Evolutionary conservation across 1,140 invertebrate species (phyloP).

Genomic region (Helicoverpa zea): DNA sequence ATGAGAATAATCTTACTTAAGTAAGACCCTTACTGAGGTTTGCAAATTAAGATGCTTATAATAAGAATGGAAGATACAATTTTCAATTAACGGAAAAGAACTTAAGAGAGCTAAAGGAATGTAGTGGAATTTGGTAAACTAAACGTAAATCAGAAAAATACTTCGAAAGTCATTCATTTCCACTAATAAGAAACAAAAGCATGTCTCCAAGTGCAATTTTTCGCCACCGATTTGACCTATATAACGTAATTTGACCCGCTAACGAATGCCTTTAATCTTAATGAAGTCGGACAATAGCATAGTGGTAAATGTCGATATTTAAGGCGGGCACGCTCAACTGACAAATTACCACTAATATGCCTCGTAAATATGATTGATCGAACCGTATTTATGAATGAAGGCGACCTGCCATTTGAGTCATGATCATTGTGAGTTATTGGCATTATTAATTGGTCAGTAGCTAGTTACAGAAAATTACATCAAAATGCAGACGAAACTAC

Average conservation of each 20-base stretch:
- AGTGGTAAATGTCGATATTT: conserved; percentile 34
- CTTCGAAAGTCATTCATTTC: background rate
- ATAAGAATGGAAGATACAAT: no score
- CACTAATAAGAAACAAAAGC: no score
- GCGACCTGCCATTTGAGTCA: conserved; percentile 10
- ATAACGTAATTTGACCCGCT: background rate
- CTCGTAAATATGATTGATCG: conserved; percentile 1
- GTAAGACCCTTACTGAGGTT: no score
- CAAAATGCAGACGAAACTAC: no score
- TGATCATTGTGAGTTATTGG: no score
- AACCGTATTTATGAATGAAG: conserved; percentile 46
- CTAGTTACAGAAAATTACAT: no score
- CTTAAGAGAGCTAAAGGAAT: no score
- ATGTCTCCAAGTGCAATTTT: background rate
- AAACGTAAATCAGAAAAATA: no score
- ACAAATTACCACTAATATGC: conserved; percentile 43
- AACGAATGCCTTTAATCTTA: conserved; percentile 17
- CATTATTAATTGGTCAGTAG: no score
- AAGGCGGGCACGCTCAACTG: conserved; percentile 20
- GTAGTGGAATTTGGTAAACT: no score
- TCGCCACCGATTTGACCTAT: background rate
- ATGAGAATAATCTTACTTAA: background rate
- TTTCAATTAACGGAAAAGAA: no score
- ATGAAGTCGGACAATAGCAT: conserved; percentile 19
- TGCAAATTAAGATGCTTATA: no score